These are phyloP conservation scores for Barnardius zonarius DNA, from an alignment of 2,113 vertebrate species.

Conservation along the genomic window DNA sequence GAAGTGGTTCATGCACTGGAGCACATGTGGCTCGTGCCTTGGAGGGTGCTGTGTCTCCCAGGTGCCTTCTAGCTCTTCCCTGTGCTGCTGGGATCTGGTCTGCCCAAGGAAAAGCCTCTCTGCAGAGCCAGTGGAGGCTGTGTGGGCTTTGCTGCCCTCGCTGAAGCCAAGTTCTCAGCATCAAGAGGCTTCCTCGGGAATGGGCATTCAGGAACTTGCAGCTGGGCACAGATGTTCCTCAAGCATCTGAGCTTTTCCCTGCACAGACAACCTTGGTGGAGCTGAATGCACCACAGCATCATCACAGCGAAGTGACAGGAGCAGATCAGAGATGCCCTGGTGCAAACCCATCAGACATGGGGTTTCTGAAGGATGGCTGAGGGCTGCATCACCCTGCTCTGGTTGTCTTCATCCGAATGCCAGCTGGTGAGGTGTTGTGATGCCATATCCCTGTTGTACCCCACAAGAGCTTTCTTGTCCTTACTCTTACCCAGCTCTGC, in stretches of 20 bases:
- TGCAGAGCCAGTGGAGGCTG: background rate
- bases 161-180: background rate
- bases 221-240: background rate
- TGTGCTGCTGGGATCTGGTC: background rate
- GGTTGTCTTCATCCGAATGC: background rate
- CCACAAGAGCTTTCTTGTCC: background rate
- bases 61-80: background rate
- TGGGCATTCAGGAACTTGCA: background rate
- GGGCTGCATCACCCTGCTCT: background rate
- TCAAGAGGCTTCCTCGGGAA: background rate
- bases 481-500: background rate
- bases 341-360: background rate
- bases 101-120: background rate
- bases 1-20: background rate
- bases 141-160: background rate
- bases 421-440: background rate
- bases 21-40: rapidly evolving
- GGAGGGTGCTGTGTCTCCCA: background rate
- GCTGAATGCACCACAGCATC: background rate
- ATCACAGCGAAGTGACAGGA: background rate
- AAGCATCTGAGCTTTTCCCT: background rate
- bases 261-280: background rate
- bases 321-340: background rate
- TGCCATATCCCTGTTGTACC: background rate
- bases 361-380: background rate